phyloP scores from a whole-genome alignment of 2,113 vertebrate species.

The Piliocolobus tephrosceles region DNA sequence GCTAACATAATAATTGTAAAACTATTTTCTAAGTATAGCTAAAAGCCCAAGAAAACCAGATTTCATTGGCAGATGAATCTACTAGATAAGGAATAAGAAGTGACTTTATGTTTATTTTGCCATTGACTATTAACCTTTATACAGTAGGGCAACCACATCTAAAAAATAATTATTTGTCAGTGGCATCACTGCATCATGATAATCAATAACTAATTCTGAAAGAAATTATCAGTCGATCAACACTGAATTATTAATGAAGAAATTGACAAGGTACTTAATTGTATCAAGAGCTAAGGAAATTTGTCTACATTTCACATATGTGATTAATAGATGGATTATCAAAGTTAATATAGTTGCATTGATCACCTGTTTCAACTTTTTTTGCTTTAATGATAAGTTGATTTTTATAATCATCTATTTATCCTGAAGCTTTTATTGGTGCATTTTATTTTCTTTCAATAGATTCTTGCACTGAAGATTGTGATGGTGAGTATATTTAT shows the following conservation, averaged over 20 bases:
- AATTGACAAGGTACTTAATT: conserved; percentile 7
- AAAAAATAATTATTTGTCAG: not conserved
- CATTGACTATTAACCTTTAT: not conserved
- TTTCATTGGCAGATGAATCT: not conserved
- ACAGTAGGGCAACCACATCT: not conserved
- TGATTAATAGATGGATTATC: not conserved
- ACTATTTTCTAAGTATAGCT: not conserved
- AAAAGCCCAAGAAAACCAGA: not conserved
- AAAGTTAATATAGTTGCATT: not conserved
- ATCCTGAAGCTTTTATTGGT: conserved; percentile 3
- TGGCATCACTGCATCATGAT: not conserved
- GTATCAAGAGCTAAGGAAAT: not conserved
- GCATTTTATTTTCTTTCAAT: not conserved
- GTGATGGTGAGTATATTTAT: not conserved
- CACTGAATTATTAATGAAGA: conserved; percentile 20
- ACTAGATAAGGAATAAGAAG: not conserved
- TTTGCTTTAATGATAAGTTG: not conserved
- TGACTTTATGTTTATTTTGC: not conserved
- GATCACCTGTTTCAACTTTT: not conserved
- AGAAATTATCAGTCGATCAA: not conserved
- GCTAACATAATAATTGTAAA: not conserved
- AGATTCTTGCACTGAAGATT: not conserved
- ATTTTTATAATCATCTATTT: not conserved
- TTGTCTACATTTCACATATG: not conserved
- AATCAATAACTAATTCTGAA: conserved; percentile 24